Conservation (phyloP, 2,113 vertebrate species). For the Arizona elegans region DNA sequence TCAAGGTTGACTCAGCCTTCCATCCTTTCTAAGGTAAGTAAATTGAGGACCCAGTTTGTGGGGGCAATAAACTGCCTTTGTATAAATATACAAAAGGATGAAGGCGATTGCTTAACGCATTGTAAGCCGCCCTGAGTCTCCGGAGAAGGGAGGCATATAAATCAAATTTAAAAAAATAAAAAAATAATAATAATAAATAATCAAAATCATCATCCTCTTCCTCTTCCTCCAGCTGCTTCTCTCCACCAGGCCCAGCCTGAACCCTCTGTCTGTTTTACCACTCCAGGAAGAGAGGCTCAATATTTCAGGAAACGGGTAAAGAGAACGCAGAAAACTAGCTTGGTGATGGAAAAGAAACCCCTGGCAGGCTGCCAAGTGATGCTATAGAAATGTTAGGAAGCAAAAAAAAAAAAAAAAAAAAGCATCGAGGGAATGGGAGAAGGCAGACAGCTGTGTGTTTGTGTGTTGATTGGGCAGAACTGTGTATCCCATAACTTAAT, state of each 20-base stretch:
- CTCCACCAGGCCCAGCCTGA: background rate
- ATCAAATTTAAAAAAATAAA: too few relatives aligned
- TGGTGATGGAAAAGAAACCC: conserved; percentile 7
- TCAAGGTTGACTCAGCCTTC: too few relatives aligned
- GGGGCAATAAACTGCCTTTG: too few relatives aligned
- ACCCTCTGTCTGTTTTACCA: background rate
- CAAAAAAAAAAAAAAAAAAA: too few relatives aligned
- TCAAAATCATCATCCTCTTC: too few relatives aligned
- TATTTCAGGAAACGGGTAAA: background rate
- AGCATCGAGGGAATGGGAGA: background rate
- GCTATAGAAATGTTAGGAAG: rapidly evolving
- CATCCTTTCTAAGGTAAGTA: too few relatives aligned
- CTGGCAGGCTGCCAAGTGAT: background rate
- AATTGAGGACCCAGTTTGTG: too few relatives aligned
- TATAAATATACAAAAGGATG: too few relatives aligned
- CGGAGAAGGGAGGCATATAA: too few relatives aligned
- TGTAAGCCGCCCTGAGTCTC: too few relatives aligned
- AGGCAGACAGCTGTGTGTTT: background rate
- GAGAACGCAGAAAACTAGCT: conserved; percentile 13
- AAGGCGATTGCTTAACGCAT: too few relatives aligned
- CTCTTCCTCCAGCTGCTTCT: background rate
- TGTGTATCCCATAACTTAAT: background rate
- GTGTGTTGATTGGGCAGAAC: background rate
- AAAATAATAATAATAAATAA: too few relatives aligned
- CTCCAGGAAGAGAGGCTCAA: background rate